Percentiles rank a stretch among this genome's conserved stretches.
Evolutionary conservation across 2,113 vertebrate genomes (phyloP).

Genomic region (Hymenochirus boettgeri): DNA sequence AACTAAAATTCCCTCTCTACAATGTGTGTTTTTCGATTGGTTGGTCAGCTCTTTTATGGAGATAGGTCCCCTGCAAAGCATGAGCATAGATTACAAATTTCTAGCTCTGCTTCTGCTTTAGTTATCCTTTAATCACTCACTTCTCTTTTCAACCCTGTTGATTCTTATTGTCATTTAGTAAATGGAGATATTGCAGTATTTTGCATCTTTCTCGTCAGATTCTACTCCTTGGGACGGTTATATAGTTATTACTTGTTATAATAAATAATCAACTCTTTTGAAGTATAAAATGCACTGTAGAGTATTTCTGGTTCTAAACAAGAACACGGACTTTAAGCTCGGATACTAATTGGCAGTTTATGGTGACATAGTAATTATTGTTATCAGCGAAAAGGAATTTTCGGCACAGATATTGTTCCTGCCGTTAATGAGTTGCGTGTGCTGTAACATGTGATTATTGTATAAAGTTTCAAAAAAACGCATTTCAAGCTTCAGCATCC

Average conservation of each 20-base stretch:
- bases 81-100: too few species aligned
- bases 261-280: neutral
- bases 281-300: neutral
- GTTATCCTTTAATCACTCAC: too few species aligned
- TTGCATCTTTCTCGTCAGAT: neutral
- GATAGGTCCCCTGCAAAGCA: too few species aligned
- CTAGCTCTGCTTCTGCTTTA: too few species aligned
- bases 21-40: too few species aligned
- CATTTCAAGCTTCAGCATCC: neutral
- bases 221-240: neutral
- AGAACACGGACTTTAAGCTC: conserved; percentile 2
- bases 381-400: neutral
- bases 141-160: too few species aligned
- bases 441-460: neutral
- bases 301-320: neutral
- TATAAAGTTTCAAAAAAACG: neutral
- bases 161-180: too few species aligned
- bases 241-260: neutral
- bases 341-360: conserved; percentile 1
- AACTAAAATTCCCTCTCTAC: too few species aligned
- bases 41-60: too few species aligned
- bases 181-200: neutral
- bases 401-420: neutral
- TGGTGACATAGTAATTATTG: conserved; percentile 5
- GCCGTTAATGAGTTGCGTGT: neutral